Evolutionary conservation across 1,140 invertebrate genomes (phyloP), one percentile per base, ranked within the genome.

Genomic region (Drosophila repleta): DNA sequence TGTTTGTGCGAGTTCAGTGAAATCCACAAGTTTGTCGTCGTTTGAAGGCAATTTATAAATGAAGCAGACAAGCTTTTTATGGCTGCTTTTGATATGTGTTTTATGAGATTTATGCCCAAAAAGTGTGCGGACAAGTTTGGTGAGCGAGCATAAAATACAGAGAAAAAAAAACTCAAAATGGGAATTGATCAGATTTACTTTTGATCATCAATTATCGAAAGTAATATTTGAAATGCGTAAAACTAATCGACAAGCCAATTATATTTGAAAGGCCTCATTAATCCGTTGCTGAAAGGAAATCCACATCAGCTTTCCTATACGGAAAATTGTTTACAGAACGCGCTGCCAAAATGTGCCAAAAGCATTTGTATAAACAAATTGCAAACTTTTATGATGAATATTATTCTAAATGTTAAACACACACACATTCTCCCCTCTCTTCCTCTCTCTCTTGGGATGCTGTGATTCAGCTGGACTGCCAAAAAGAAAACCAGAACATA

Each of bases 321-420:
- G 62, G 39, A 64, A 57, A 45, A 63, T 84, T 83, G 79, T 83
- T 83, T 83, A 83, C 65, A 65, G 62, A 75, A 39, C 55, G 49
- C 62, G 79, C 58, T 83, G 80, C 80, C 75, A 84, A 84, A 68
- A 71, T 65, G 43, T 37, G 56, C 32, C 64, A 41, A 41, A 41
- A 56, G 69, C 58, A 79, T 83, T 70, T 83, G 46, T 35, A 78
- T 81, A 82, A 83, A 79, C 79, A 78, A 79, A 74, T 45, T 43
- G 32, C 58, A 20, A 46, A 58, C 48, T 69, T 81, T 82, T 70
- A 82, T 82, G 52, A 79, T 78, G 62, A 61, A 60, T 68, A 76
- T 80, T 82, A 68, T 68, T 60, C 53, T n/a, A 15, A 52, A 29
- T 57, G 11, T 4, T 32, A 21, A 18, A 20, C 17, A 21, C 15